Evolutionary conservation across 1,140 invertebrate species (phyloP).

Genomic region (Eciton burchellii): DNA sequence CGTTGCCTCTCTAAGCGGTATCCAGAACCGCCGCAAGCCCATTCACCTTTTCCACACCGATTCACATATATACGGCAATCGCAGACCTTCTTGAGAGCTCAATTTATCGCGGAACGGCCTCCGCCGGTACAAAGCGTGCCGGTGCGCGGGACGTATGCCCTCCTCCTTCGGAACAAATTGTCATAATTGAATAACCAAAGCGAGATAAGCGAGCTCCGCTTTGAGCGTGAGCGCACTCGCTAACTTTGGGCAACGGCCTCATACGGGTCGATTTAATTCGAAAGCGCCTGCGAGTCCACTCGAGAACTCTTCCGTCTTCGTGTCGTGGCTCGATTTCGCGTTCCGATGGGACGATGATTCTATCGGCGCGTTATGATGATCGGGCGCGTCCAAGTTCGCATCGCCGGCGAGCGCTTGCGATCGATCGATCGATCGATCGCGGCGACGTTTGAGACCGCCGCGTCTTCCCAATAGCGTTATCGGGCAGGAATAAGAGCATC

Average conservation of each 20-base stretch:
- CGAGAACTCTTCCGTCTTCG: conserved; percentile 15
- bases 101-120: conserved; percentile 73
- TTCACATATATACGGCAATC: conserved; percentile 69
- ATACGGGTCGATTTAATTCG: conserved; percentile 74
- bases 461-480: not conserved
- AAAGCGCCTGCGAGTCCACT: conserved; percentile 70
- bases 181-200: conserved; percentile 74
- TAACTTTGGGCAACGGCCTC: conserved; percentile 48
- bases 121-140: conserved; percentile 62
- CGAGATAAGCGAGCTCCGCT: conserved; percentile 71
- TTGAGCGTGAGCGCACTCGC: conserved; percentile 61
- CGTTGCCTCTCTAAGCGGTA: conserved; percentile 48
- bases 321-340: too few relatives aligned
- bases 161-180: conserved; percentile 59
- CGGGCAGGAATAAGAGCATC: not conserved
- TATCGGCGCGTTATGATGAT: too few relatives aligned
- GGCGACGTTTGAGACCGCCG: not conserved
- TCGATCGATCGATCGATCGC: not conserved
- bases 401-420: not conserved
- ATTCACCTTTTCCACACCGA: conserved; percentile 70
- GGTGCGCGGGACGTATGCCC: conserved; percentile 49
- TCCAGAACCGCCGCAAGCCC: conserved; percentile 62
- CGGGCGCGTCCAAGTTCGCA: not conserved
- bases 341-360: too few relatives aligned
- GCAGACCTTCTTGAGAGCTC: conserved; percentile 72